These are phyloP conservation scores for Epizoanthus scotinus DNA, from an alignment of 92 coral and sea anemone species.

Conservation along the genomic window DNA sequence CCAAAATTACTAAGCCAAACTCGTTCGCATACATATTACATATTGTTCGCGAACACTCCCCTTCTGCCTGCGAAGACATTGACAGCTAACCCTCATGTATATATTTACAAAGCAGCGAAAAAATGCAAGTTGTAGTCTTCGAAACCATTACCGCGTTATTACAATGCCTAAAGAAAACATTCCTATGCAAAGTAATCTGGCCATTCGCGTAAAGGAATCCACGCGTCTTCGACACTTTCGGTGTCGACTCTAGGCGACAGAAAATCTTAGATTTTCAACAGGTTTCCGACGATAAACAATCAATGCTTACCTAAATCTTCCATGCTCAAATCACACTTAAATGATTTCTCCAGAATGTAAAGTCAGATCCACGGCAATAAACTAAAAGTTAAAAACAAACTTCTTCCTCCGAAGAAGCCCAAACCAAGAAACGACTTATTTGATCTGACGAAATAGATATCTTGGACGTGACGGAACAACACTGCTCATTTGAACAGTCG, in stretches of 20 bases:
- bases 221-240: conserved; percentile 1
- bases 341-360: conserved; percentile 42
- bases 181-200: conserved; percentile 22
- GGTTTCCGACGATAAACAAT: not conserved
- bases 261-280: conserved; percentile 8
- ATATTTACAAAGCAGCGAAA: conserved; percentile 40
- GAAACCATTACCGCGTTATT: conserved; percentile 40
- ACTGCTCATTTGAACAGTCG: conserved; percentile 55
- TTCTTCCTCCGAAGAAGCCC: not conserved
- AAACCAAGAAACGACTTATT: not conserved
- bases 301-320: conserved; percentile 78
- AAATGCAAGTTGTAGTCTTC: conserved; percentile 30
- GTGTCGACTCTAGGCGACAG: not conserved
- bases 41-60: conserved; percentile 41
- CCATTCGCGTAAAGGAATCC: conserved; percentile 10
- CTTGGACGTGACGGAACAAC: conserved; percentile 36
- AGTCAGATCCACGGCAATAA: not conserved
- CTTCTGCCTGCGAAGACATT: conserved; percentile 12
- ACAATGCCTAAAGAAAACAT: conserved; percentile 36
- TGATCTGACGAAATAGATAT: conserved; percentile 9
- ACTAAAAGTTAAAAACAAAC: not conserved
- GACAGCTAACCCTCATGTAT: conserved; percentile 30
- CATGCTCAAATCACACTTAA: conserved; percentile 52
- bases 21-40: conserved; percentile 2
- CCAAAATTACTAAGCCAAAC: conserved; percentile 1